Percentiles rank a stretch among this genome's conserved stretches.
phyloP scores from a whole-genome alignment of 2,113 vertebrate species.

The Puffinus mauretanicus region DNA sequence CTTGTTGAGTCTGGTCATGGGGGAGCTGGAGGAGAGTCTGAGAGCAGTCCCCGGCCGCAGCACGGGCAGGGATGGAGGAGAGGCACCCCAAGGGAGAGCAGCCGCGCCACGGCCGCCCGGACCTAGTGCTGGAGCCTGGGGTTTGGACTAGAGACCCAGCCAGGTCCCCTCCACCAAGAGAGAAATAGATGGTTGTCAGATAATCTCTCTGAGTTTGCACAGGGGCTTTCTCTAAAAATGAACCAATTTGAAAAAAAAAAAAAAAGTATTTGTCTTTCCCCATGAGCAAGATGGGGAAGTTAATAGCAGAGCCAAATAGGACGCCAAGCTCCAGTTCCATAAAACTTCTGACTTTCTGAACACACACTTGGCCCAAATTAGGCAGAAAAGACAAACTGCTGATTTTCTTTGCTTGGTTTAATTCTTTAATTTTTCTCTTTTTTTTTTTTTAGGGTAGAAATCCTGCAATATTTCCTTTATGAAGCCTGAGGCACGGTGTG shows the following conservation, averaged over 20 bases:
- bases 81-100: neutral
- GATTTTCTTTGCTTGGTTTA: neutral
- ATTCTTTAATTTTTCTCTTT: neutral
- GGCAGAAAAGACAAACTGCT: neutral
- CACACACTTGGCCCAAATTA: neutral
- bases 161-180: neutral
- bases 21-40: neutral
- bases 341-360: neutral
- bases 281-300: neutral
- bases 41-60: rapidly evolving
- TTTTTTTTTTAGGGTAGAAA: neutral
- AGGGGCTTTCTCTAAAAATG: neutral
- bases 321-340: neutral
- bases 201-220: neutral
- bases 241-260: neutral
- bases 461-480: neutral
- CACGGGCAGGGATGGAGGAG: neutral
- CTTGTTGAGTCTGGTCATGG: neutral
- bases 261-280: neutral
- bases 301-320: neutral
- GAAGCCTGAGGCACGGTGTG: neutral
- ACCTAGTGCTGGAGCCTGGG: neutral
- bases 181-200: neutral
- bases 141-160: neutral
- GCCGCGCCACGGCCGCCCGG: rapidly evolving